phyloP scores from a whole-genome alignment of 2,797 vertebrate genomes.

The Darevskia nairensis region DNA sequence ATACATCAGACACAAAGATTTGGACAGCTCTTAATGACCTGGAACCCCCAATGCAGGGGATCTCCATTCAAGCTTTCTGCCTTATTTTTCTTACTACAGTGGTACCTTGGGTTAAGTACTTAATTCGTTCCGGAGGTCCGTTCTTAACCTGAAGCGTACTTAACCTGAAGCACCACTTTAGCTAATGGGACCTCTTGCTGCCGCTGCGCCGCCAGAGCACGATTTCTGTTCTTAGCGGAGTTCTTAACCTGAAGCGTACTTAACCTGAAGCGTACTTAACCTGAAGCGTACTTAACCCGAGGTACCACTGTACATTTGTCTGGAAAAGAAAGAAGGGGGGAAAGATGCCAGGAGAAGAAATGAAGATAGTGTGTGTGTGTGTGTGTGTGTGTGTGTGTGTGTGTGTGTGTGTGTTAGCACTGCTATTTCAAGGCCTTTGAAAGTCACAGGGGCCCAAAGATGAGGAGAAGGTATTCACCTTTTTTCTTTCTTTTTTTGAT shows the following conservation, averaged over 20 bases:
- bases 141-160: too few relatives aligned
- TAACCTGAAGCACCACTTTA: too few relatives aligned
- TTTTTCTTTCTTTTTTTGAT: conserved; percentile 71
- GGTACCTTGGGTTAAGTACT: too few relatives aligned
- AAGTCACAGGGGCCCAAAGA: conserved; percentile 66
- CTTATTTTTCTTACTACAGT: background rate
- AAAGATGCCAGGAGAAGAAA: conserved; percentile 46
- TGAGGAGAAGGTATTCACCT: conserved; percentile 66
- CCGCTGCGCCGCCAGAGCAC: too few relatives aligned
- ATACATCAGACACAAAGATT: too few relatives aligned
- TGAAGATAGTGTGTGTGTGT: conserved; percentile 34
- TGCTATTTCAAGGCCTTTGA: conserved; percentile 54
- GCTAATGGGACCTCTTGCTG: too few relatives aligned
- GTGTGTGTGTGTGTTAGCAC: conserved; percentile 24
- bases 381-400: background rate
- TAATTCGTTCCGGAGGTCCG: too few relatives aligned
- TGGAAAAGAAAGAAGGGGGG: conserved; percentile 33
- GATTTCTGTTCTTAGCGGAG: too few relatives aligned
- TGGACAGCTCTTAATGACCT: background rate
- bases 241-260: too few relatives aligned
- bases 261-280: too few relatives aligned
- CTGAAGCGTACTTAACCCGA: too few relatives aligned
- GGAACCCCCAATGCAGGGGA: background rate
- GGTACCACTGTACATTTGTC: too few relatives aligned
- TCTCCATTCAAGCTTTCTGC: background rate